These are phyloP conservation scores for Agapornis canus DNA, from an alignment of 2,797 vertebrate genomes.

Conservation along the genomic window DNA sequence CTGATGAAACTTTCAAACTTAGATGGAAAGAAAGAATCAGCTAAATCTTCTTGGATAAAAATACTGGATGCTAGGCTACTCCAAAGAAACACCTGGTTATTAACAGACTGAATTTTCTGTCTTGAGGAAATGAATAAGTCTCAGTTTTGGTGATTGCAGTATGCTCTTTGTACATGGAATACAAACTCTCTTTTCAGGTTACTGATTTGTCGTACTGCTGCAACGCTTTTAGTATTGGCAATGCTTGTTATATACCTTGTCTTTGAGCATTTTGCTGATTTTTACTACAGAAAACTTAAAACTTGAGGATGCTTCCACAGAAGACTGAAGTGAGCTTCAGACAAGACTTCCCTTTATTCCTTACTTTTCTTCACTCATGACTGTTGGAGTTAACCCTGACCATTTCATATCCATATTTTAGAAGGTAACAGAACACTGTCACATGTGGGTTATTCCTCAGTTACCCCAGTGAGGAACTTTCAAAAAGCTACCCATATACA, in stretches of 20 bases:
- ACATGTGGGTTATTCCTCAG: background rate
- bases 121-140: background rate
- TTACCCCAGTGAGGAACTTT: background rate
- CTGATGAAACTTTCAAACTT: background rate
- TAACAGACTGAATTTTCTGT: background rate
- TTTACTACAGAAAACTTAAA: background rate
- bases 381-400: background rate
- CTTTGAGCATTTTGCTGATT: background rate
- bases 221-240: background rate
- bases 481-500: background rate
- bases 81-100: background rate
- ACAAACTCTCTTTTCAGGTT: background rate
- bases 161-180: background rate
- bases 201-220: background rate
- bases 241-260: background rate
- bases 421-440: background rate
- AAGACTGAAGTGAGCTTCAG: background rate
- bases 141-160: background rate
- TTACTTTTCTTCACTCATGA: background rate
- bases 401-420: background rate
- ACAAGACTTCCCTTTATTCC: background rate
- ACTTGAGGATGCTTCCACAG: background rate
- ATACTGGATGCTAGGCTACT: background rate
- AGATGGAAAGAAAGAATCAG: background rate
- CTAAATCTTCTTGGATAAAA: background rate